Base-by-base conservation (phyloP, 2,113 vertebrate genomes). In the Physeter macrocephalus region DNA sequence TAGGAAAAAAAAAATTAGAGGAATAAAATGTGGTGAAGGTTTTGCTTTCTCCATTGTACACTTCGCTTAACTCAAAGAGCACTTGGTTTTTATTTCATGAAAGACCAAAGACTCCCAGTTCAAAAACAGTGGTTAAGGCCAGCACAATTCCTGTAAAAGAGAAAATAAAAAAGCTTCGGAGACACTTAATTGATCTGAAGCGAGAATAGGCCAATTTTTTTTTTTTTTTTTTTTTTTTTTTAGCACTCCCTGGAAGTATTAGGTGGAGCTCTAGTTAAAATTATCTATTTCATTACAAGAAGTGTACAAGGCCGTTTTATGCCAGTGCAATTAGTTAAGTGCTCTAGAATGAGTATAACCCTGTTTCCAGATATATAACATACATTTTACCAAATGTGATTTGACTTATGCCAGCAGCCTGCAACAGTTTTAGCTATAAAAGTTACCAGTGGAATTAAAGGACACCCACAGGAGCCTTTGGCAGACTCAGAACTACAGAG, bases 261-360 rank as follows among this genome's bases (percentile, higher is more conserved):
- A 93, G 74, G 92, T 49, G 25, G 83, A 81, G 39, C 86, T 80
- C 31, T 39, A 71, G 67, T 96, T 92, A 96, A 97, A 97, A 97
- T 93, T 46, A 93, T 92, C 86, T 83, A 81, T 87, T 94, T 92
- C 36, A 10, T 86, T 97, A 93, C 64, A 95, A 97, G 95, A 97
- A 94, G 94, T 97, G 96, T 61, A 89, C 61, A 85, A 85, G 83
- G 78, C 52, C 93, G 67, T 93, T 90, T 86, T 34, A 39, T 84
- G 96, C 95, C 97, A 98, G 93, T 90, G 75, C 71, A 90, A 97
- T 97, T 96, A 91, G 89, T 80, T 97, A 98, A 97, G 97, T 96
- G 96, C 84, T 95, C 86, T 81, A 97, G 80, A 95, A 97, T 96
- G 94, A 97, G 67, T 89, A 49, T 92, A 96, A 97, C 95, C 96